phyloP scores from a whole-genome alignment of 2,888 invertebrate species.

The Laothoe populi region DNA sequence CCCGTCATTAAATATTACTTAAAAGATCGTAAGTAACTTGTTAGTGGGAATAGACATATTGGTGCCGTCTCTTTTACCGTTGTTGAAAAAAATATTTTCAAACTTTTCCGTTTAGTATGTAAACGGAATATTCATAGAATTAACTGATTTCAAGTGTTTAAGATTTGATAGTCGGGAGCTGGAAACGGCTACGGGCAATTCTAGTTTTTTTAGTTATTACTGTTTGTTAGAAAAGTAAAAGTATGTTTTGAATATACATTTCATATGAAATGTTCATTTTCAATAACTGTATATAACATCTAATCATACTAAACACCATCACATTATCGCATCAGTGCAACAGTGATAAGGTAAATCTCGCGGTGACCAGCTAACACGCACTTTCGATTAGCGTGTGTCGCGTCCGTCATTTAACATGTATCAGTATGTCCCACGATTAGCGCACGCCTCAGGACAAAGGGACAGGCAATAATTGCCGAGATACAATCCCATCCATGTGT shows the following conservation, averaged over 20 bases:
- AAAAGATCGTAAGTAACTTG: conserved; percentile 68
- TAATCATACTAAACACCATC: conserved; percentile 6
- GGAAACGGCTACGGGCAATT: not conserved
- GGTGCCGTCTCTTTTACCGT: conserved; percentile 50
- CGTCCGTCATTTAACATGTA: conserved; percentile 46
- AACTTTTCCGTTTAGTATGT: conserved; percentile 29
- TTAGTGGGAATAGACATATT: conserved; percentile 55
- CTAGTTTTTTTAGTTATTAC: too few species aligned
- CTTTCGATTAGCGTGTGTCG: conserved; percentile 48
- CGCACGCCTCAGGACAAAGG: conserved; percentile 37
- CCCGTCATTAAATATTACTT: conserved; percentile 77
- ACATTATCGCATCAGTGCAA: conserved; percentile 44
- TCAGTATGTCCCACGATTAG: conserved; percentile 56
- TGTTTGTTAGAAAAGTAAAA: too few species aligned
- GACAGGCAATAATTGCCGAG: conserved; percentile 44
- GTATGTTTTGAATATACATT: too few species aligned
- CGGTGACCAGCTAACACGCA: conserved; percentile 41
- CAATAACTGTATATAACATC: conserved; percentile 7
- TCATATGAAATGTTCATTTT: too few species aligned
- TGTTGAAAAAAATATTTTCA: conserved; percentile 31
- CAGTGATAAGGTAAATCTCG: conserved; percentile 60
- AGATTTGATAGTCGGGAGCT: conserved; percentile 5
- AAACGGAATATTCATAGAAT: conserved; percentile 22
- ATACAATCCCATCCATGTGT: conserved; percentile 32
- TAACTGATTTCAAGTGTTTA: conserved; percentile 23